Conservation (phyloP, 1,140 invertebrate genomes). For the Caenorhabditis inopinata region DNA sequence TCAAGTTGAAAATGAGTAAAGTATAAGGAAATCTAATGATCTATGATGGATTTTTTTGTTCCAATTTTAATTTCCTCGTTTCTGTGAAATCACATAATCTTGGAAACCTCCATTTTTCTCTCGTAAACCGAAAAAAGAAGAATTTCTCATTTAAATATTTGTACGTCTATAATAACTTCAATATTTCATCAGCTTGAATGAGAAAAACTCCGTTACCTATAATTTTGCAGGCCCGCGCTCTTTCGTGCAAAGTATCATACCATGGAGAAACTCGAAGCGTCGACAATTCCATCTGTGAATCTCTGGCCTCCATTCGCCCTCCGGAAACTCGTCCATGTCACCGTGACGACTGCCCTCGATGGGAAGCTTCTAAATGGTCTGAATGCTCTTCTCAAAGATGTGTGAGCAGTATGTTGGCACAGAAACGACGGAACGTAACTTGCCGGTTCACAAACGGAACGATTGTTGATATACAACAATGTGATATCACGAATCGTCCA, state of each 20-base stretch:
- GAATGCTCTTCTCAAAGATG: slow-evolving; percentile 44
- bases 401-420: slow-evolving; percentile 26
- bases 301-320: slow-evolving; percentile 54
- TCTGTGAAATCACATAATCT: too few relatives aligned
- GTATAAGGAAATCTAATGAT: too few relatives aligned
- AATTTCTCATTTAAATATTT: too few relatives aligned
- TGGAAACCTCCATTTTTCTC: too few relatives aligned
- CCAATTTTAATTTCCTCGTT: too few relatives aligned
- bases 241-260: slow-evolving; percentile 31
- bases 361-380: slow-evolving; percentile 58
- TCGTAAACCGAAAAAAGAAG: too few relatives aligned
- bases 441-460: slow-evolving; percentile 61
- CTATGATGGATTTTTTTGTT: too few relatives aligned
- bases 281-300: slow-evolving; percentile 59
- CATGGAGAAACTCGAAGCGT: slow-evolving; percentile 5
- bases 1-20: background rate
- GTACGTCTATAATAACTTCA: too few relatives aligned
- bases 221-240: slow-evolving; percentile 17
- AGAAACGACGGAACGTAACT: slow-evolving; percentile 50
- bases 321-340: slow-evolving; percentile 54
- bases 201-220: too few relatives aligned
- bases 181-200: too few relatives aligned
- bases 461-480: slow-evolving; percentile 50
- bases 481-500: slow-evolving; percentile 57
- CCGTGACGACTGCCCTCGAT: slow-evolving; percentile 55